Conservation (phyloP, 2,797 vertebrate species). For the Sebastes kiyomatsui region DNA sequence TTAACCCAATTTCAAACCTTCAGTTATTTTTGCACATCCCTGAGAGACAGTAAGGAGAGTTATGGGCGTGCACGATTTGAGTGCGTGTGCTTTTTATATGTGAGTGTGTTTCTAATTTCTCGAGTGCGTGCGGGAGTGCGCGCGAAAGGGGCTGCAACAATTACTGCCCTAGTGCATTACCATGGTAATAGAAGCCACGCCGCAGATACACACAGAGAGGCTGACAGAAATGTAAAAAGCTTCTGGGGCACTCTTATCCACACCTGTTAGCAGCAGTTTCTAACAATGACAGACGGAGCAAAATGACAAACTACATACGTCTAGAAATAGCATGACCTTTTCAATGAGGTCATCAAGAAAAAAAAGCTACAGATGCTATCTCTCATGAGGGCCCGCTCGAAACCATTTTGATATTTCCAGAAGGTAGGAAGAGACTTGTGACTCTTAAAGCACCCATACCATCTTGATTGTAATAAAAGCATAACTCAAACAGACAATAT, state of each 20-base stretch:
- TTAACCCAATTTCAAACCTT: constrained; percentile 73
- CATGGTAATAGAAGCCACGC: constrained; percentile 50
- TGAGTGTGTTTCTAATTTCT: constrained; percentile 58
- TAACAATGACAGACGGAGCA: constrained; percentile 39
- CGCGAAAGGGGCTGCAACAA: constrained; percentile 50
- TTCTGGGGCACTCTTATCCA: constrained; percentile 40
- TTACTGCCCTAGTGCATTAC: constrained; percentile 64
- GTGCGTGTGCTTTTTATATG: constrained; percentile 30
- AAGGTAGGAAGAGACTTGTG: neutral
- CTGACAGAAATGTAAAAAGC: constrained; percentile 50
- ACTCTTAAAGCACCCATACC: neutral
- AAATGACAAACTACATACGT: constrained; percentile 32
- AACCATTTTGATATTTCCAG: constrained; percentile 23
- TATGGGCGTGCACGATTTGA: constrained; percentile 33
- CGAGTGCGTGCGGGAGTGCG: constrained; percentile 33
- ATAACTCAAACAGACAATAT: constrained; percentile 7
- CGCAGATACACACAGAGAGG: constrained; percentile 25
- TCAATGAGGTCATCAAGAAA: constrained; percentile 23
- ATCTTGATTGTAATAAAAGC: constrained; percentile 10
- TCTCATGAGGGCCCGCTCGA: constrained; percentile 1
- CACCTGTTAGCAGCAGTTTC: constrained; percentile 57
- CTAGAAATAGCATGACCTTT: constrained; percentile 25
- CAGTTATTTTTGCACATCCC: constrained; percentile 74
- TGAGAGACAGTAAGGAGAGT: constrained; percentile 58
- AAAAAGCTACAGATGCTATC: neutral